Conservation (phyloP, 2,888 invertebrate genomes). For the Venustoraphidia nigricollis region DNA sequence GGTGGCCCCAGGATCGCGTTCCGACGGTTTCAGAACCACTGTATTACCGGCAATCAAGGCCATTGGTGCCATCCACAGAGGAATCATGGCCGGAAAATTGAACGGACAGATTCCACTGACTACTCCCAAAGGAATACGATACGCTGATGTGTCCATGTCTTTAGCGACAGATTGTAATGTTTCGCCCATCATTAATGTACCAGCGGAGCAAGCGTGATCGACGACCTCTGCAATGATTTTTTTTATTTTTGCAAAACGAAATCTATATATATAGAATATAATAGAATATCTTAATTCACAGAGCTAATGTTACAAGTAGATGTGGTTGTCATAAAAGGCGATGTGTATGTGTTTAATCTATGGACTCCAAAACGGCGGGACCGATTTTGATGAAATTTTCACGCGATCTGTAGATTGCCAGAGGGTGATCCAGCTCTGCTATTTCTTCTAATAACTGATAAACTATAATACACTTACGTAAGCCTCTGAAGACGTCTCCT, state of each 20-base stretch:
- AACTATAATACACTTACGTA: slow-evolving; percentile 54
- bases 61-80: slow-evolving; percentile 87
- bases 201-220: slow-evolving; percentile 90
- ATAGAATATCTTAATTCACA: too few species aligned
- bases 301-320: too few species aligned
- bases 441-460: not conserved
- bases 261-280: too few species aligned
- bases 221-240: slow-evolving; percentile 61
- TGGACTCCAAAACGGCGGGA: too few species aligned
- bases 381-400: too few species aligned
- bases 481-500: slow-evolving; percentile 92
- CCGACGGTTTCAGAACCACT: slow-evolving; percentile 89
- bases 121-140: slow-evolving; percentile 84
- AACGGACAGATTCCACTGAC: slow-evolving; percentile 95
- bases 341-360: too few species aligned
- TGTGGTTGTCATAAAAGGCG: too few species aligned
- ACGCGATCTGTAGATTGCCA: too few species aligned
- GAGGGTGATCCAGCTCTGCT: too few species aligned
- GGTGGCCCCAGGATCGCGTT: slow-evolving; percentile 93
- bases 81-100: slow-evolving; percentile 99
- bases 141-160: slow-evolving; percentile 93
- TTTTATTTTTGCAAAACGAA: not conserved
- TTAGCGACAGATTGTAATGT: slow-evolving; percentile 73
- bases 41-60: slow-evolving; percentile 88
- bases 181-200: slow-evolving; percentile 86